phyloP scores from a whole-genome alignment of 2,797 vertebrate genomes.

The Anabacerthia variegaticeps region DNA sequence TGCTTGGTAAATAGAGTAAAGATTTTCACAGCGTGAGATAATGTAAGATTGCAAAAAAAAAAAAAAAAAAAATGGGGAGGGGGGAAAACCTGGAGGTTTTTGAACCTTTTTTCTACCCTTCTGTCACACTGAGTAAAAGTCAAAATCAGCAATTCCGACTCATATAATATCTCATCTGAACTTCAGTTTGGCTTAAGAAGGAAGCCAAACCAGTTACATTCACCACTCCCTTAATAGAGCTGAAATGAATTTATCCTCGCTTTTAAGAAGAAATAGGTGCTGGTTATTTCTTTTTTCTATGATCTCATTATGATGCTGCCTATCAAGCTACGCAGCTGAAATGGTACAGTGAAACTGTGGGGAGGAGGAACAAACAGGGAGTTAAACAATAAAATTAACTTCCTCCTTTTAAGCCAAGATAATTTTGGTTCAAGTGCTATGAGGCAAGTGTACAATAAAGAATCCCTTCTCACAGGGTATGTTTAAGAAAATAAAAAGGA shows the following conservation, averaged over 20 bases:
- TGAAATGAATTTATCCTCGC: constrained; percentile 51
- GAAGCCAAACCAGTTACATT: constrained; percentile 47
- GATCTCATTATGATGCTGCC: constrained; percentile 61
- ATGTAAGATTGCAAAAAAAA: background rate
- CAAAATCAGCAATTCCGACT: constrained; percentile 65
- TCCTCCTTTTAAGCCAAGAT: background rate
- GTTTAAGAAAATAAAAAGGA: background rate
- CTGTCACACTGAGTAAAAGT: constrained; percentile 52
- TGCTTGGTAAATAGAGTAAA: constrained; percentile 77
- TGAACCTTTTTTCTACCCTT: constrained; percentile 27
- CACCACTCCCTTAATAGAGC: constrained; percentile 41
- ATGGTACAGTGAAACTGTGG: background rate
- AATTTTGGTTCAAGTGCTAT: background rate
- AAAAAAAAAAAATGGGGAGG: background rate
- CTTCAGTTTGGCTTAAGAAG: constrained; percentile 50
- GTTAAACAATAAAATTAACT: constrained; percentile 39
- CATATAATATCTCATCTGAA: constrained; percentile 58
- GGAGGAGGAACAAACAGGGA: background rate
- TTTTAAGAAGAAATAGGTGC: constrained; percentile 65
- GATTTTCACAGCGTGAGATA: constrained; percentile 71
- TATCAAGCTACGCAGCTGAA: constrained; percentile 15
- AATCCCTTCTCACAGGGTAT: background rate
- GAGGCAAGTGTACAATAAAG: background rate
- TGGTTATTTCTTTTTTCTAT: constrained; percentile 44
- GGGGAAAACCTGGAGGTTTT: background rate